Conservation (phyloP, 2,113 vertebrate species). For the Nematolebias whitei region DNA sequence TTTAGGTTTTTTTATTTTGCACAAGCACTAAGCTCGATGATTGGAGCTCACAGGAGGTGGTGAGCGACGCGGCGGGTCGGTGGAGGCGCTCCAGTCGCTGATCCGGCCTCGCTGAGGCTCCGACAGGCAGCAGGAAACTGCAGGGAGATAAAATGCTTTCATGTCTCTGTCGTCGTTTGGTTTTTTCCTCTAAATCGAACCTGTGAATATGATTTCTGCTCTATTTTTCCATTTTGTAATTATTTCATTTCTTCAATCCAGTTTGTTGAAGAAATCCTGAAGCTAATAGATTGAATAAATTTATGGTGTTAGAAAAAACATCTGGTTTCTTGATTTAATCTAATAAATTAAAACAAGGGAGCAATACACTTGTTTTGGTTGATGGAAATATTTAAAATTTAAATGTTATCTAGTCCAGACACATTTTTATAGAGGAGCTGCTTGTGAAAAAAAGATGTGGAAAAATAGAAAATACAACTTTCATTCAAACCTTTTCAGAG, state of each 20-base stretch:
- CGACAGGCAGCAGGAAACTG: slow-evolving; percentile 42
- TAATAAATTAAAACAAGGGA: too few relatives aligned
- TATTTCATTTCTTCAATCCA: slow-evolving; percentile 80
- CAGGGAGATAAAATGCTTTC: slow-evolving; percentile 47
- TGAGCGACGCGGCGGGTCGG: slow-evolving; percentile 33
- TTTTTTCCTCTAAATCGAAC: slow-evolving; percentile 68
- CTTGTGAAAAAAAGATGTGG: too few relatives aligned
- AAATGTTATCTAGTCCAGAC: too few relatives aligned
- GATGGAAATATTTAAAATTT: too few relatives aligned
- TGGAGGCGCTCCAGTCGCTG: slow-evolving; percentile 31
- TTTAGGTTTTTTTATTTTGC: slow-evolving; percentile 71
- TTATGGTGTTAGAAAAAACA: slow-evolving; percentile 78
- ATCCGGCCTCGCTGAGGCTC: slow-evolving; percentile 27
- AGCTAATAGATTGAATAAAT: slow-evolving; percentile 82
- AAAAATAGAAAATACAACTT: too few relatives aligned
- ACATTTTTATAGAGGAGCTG: too few relatives aligned
- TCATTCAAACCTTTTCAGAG: too few relatives aligned
- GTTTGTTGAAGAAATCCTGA: slow-evolving; percentile 72
- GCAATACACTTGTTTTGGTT: too few relatives aligned
- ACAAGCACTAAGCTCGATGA: slow-evolving; percentile 74
- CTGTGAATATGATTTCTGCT: slow-evolving; percentile 78
- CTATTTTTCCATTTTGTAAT: slow-evolving; percentile 79
- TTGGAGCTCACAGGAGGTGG: slow-evolving; percentile 57
- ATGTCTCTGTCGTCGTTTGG: slow-evolving; percentile 49
- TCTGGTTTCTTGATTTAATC: too few relatives aligned